These are phyloP conservation scores for Terrapene triunguis DNA, from an alignment of 2,113 vertebrate genomes.

Conservation along the genomic window DNA sequence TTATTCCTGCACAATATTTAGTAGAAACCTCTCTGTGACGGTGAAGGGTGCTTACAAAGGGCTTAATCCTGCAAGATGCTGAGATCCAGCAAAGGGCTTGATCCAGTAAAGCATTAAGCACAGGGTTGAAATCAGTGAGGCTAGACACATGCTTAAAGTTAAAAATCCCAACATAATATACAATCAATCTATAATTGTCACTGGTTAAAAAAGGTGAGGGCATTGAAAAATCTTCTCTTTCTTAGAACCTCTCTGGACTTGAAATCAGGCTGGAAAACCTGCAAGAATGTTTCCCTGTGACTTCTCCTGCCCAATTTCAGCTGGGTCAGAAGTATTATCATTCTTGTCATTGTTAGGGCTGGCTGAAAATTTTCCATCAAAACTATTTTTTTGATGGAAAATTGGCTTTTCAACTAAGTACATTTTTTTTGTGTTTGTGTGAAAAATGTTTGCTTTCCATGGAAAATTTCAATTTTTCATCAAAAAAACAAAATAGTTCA, in stretches of 20 bases:
- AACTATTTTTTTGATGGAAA: neutral
- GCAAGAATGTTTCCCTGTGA: constrained; percentile 25
- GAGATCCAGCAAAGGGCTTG: neutral
- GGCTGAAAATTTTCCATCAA: constrained; percentile 29
- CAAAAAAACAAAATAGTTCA: neutral
- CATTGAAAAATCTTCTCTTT: neutral
- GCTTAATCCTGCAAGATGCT: neutral
- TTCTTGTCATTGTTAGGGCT: constrained; percentile 28
- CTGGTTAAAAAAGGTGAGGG: constrained; percentile 12
- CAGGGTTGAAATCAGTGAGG: constrained; percentile 7
- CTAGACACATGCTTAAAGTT: neutral
- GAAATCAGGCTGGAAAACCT: constrained; percentile 13
- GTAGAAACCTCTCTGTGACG: constrained; percentile 8
- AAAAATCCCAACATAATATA: neutral
- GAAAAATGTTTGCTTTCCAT: too few species aligned
- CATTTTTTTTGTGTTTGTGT: neutral
- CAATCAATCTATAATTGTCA: neutral
- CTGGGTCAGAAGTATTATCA: constrained; percentile 5
- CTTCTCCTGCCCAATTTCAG: rapidly evolving
- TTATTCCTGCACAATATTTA: constrained; percentile 14
- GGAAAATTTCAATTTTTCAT: neutral
- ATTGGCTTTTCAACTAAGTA: constrained; percentile 14
- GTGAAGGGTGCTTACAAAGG: neutral
- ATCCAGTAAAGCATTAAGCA: constrained; percentile 41
- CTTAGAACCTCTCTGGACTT: constrained; percentile 19